Conservation (phyloP, 1,140 invertebrate genomes). For the Bombus haemorrhoidalis region DNA sequence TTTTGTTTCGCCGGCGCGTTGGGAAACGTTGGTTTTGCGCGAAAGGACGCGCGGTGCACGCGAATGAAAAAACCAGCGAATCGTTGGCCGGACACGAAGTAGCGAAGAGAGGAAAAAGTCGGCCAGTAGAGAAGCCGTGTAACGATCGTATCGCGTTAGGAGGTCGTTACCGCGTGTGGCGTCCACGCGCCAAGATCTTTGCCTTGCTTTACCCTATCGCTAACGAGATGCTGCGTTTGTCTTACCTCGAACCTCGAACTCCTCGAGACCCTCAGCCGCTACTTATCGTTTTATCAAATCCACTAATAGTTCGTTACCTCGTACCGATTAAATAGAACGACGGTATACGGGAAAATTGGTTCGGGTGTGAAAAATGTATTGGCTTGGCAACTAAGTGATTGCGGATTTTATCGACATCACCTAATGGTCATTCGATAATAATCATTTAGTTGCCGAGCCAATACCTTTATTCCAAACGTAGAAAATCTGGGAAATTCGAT, state of each 20-base stretch:
- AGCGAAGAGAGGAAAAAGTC: constrained; percentile 18
- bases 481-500: too few species aligned
- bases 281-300: not conserved
- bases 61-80: not conserved
- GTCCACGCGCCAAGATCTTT: not conserved
- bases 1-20: not conserved
- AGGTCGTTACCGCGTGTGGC: constrained; percentile 2
- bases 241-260: not conserved
- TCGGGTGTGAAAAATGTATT: too few species aligned
- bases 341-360: not conserved
- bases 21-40: not conserved
- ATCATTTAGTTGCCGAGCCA: too few species aligned
- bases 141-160: constrained; percentile 14
- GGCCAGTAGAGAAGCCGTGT: constrained; percentile 2
- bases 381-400: rapidly evolving
- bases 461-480: too few species aligned
- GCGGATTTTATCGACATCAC: too few species aligned
- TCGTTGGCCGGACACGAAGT: not conserved
- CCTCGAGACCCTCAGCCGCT: not conserved
- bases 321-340: not conserved
- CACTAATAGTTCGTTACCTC: not conserved
- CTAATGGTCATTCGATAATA: too few species aligned
- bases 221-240: constrained; percentile 2
- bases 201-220: not conserved
- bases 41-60: not conserved